Base-by-base conservation (phyloP, 30 jellyfish, hydroid and myxozoan genomes). In the Pseudorhiza aurosa region DNA sequence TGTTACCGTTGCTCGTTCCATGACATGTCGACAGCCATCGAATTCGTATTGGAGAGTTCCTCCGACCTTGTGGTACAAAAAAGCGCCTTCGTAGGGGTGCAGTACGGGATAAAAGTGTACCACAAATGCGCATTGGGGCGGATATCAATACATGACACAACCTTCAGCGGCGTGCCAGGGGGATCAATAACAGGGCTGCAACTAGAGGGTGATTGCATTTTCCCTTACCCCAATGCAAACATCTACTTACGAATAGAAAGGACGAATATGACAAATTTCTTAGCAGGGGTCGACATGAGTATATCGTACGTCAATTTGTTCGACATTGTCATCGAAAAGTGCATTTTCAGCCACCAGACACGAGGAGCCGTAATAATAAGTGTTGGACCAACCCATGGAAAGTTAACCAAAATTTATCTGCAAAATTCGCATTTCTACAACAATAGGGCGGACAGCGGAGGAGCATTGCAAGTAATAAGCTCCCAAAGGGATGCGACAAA, bases 391-490 rank as follows among this genome's bases (percentile, higher is more conserved):
- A 22, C 37, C 1, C 15, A 44, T 18, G 29, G 2, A 19, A 50
- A 9, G 39, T 9, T 18, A n/a, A 70, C 57, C 1, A 46, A 44
- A n/a, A 26, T 70, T 8, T 10, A 2, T 8, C 7, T 53, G 4
- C n/a, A 21, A 2, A 29, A 46, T 47, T 5, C 83, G 19, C 9
- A 12, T 5, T 70, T 70, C 39, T 36, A 14, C 17, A 29, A 45
- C 14, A 70, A 70, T 55, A 3, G 40, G 10, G 70, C 56, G 2
- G 83, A 70, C 33, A 70, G 57, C 28, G 83, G 83, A 9, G 83
- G 70, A 0, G 83, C 83, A 28, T 14, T 70, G 56, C 22, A 44
- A 0, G 51, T 70, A 46, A 31, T 26, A n/a, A 70, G 83, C 53
- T 15, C 67, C 6, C 24, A 8, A 4, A 19, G 1, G 17, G 6